Conservation (phyloP, 2,113 vertebrate species). For the Furnarius figulus region DNA sequence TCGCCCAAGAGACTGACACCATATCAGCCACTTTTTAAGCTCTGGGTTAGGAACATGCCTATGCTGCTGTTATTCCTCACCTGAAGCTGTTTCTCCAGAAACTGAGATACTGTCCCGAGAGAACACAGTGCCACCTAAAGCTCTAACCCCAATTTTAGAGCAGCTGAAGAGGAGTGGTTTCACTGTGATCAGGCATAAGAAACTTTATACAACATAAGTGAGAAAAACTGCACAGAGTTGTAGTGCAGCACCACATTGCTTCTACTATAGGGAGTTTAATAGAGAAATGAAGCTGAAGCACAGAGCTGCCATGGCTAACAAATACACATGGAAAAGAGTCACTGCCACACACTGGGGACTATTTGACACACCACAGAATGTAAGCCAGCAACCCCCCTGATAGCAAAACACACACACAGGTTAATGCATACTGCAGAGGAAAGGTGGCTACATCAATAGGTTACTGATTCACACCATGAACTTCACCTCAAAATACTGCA, state of each 20-base stretch:
- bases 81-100: background rate
- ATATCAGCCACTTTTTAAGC: background rate
- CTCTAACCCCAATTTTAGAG: background rate
- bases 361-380: background rate
- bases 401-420: slow-evolving; percentile 30
- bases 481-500: slow-evolving; percentile 25
- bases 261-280: background rate
- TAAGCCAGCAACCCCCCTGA: background rate
- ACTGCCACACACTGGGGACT: background rate
- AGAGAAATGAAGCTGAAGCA: background rate
- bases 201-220: background rate
- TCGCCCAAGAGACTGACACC: background rate
- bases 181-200: background rate
- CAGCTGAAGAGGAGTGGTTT: background rate
- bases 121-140: background rate
- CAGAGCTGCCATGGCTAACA: background rate
- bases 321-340: background rate
- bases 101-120: background rate
- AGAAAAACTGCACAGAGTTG: background rate
- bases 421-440: slow-evolving; percentile 23
- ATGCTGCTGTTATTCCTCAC: background rate
- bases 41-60: background rate
- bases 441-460: slow-evolving; percentile 2
- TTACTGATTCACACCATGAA: slow-evolving; percentile 40
- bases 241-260: background rate